Evolutionary conservation across 35 echinoderm and acorn worm species (phyloP), one percentile per base, ranked within the genome.

Genomic region (Lytechinus pictus): DNA sequence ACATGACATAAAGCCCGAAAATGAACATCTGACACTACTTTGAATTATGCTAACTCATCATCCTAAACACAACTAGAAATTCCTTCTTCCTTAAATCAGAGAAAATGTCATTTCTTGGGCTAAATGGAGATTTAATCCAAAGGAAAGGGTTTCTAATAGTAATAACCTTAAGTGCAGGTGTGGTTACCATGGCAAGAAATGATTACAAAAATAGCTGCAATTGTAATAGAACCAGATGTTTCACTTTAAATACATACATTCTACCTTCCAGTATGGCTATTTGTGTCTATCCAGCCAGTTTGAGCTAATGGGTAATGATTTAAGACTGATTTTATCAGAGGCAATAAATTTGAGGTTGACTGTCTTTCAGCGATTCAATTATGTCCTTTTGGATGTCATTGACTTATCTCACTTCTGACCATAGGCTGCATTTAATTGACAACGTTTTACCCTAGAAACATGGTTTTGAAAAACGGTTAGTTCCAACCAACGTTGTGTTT

Each of bases 121-220:
- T 79, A n/a, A n/a, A 79, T 79, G 66, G 66, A 79, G 66, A 79
- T 79, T 24, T 79, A 79, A 79, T 79, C 66, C 66, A n/a, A 79
- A 79, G 66, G 66, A 24, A 79, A 79, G 66, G 19, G n/a, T 79
- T 19, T 79, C 66, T 79, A 79, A 44, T 44, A 44, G 33, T 44
- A 44, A 44, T 44, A 44, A 79, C 66, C 66, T 79, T 24, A 7
- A 24, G 66, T 79, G 66, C 66, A 79, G 66, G 66, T 79, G 66
- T 79, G 66, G 66, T 79, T 24, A 79, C 66, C 66, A 79, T 5
- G 66, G 66, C 66, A 24, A 79, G 19, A 79, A n/a, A 79, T 79
- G 19, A 3, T 1, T 16, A 5, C n/a, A 79, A 79, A 79, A 79
- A 79, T 79, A 79, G 16, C 19, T n/a, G 66, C 66, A 79, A n/a